Conservation (phyloP, 1,140 invertebrate genomes). For the Melitaea cinxia region DNA sequence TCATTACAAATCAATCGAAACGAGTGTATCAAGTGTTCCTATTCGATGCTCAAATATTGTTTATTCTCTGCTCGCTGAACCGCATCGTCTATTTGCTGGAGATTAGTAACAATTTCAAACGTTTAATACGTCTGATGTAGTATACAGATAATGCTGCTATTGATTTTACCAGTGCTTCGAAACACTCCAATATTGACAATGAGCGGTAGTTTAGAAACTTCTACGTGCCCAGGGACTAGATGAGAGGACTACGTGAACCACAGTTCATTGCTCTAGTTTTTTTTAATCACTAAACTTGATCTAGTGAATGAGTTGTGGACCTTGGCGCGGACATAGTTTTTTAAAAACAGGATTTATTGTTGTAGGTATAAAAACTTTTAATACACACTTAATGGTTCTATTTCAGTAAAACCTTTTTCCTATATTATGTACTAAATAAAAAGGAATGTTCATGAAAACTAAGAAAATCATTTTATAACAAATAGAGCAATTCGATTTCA, state of each 20-base stretch:
- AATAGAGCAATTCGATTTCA: not conserved
- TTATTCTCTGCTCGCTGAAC: constrained; percentile 20
- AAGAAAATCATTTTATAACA: not conserved
- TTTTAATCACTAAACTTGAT: constrained; percentile 71
- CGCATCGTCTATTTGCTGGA: constrained; percentile 46
- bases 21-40: not conserved
- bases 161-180: constrained; percentile 70
- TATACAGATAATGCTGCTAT: constrained; percentile 61
- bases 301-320: constrained; percentile 74
- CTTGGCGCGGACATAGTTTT: constrained; percentile 46
- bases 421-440: not conserved
- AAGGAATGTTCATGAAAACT: not conserved
- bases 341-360: constrained; percentile 48
- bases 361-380: constrained; percentile 39
- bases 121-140: constrained; percentile 52
- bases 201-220: constrained; percentile 77
- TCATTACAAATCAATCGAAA: constrained; percentile 8
- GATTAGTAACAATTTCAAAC: constrained; percentile 62
- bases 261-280: constrained; percentile 79
- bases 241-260: constrained; percentile 70
- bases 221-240: constrained; percentile 70
- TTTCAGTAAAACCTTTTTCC: not conserved
- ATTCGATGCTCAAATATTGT: constrained; percentile 20
- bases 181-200: constrained; percentile 77
- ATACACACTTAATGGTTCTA: constrained; percentile 11